Evolutionary conservation across 2,888 invertebrate species (phyloP), one percentile per base, ranked within the genome.

Genomic region (Prenolepis imparis): DNA sequence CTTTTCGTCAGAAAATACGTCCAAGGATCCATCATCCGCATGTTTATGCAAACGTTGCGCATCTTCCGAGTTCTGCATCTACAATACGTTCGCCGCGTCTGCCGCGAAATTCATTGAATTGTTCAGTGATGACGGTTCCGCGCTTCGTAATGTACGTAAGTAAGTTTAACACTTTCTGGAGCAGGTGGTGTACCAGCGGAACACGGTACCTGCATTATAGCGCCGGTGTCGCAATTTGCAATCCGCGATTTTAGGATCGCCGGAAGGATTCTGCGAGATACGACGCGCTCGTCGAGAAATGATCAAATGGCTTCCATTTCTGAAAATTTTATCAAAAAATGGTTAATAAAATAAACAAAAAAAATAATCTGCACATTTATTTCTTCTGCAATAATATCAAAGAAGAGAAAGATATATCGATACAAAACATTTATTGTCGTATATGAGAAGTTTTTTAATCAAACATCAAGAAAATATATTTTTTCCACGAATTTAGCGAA

Each of bases 161-260:
- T 87, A 88, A 90, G 88, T 89, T 90, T 85, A 89, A 86, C 86
- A 90, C 86, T 86, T 88, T 88, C 87, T 66, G 64, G 68, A 44
- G 77, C 72, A 84, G 85, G 81, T 74, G 82, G 74, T 77, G n/a
- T 81, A 85, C 85, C 78, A 70, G 59, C 73, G 87, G n/a, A 86
- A 90, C 89, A 90, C 82, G 88, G 84, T 90, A 90, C 87, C 83
- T 90, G 90, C 89, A 90, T 90, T 90, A 90, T 87, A 59, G 36
- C 63, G 81, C 59, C 70, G 48, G 24, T 75, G 63, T 77, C 63
- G 82, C 41, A 72, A 84, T 72, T 75, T 83, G 87, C 73, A 80
- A 81, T 67, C 73, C 77, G 84, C 77, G 72, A 83, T 87, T 77
- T 48, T 77, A 74, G 67, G 52, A 72, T 63, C 32, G 81, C 24